phyloP scores from a whole-genome alignment of 1,140 invertebrate species.

The Trichonephila clavata region DNA sequence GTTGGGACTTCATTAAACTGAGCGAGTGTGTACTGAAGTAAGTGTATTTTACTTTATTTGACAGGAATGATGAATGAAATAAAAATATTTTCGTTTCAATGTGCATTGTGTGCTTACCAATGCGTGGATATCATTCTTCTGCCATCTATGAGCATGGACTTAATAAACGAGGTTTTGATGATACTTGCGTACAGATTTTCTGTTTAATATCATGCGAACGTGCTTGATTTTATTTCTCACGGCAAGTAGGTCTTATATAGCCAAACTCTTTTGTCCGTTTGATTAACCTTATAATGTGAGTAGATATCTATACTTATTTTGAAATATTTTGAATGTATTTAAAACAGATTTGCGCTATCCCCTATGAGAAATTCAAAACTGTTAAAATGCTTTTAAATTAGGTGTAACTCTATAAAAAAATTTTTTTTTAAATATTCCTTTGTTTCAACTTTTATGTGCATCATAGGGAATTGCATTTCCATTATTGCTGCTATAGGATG shows the following conservation, averaged over 20 bases:
- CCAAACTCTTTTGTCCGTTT: no score
- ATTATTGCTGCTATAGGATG: no score
- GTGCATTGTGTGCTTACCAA: constrained; percentile 30
- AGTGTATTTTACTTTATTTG: constrained; percentile 31
- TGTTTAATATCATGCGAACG: not conserved
- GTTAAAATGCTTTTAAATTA: no score
- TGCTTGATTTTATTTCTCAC: constrained; percentile 9
- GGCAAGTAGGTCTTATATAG: not conserved
- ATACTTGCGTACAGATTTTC: constrained; percentile 1
- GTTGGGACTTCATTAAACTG: not conserved
- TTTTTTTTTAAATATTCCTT: no score
- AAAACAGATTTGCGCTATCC: no score
- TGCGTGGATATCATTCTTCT: constrained; percentile 25
- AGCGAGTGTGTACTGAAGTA: not conserved
- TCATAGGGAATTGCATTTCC: no score
- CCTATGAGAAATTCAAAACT: no score
- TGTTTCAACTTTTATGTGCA: no score
- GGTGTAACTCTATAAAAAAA: no score
- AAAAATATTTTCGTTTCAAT: not conserved
- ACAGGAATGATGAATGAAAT: constrained; percentile 26
- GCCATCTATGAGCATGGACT: constrained; percentile 23
- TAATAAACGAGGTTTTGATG: constrained; percentile 26
- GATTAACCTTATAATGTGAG: no score
- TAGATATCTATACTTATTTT: no score
- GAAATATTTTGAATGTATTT: no score